phyloP scores from a whole-genome alignment of 2,113 vertebrate species.

The Dissostichus mawsoni region DNA sequence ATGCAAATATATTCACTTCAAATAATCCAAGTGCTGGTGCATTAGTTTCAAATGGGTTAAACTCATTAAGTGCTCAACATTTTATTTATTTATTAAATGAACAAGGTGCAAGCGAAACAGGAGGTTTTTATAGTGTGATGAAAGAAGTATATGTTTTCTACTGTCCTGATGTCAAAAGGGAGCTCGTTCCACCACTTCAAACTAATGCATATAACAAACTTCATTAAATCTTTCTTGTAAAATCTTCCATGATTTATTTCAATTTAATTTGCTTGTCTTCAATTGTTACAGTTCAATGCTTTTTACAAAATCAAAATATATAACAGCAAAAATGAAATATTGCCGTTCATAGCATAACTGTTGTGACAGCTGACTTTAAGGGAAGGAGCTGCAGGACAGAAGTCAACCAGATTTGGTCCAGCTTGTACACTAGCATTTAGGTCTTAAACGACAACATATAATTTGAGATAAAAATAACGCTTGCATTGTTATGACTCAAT shows the following conservation, averaged over 20 bases:
- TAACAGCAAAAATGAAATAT: no score
- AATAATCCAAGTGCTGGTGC: no score
- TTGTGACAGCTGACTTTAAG: constrained; percentile 40
- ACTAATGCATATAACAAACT: background rate
- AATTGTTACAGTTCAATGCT: background rate
- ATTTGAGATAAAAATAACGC: constrained; percentile 63
- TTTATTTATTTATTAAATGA: no score
- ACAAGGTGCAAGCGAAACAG: no score
- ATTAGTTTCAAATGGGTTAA: no score
- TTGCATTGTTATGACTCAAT: constrained; percentile 55
- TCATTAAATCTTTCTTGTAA: background rate
- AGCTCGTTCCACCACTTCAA: no score
- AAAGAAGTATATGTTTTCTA: no score
- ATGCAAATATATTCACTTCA: no score
- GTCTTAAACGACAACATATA: constrained; percentile 53
- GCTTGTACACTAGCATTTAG: constrained; percentile 26
- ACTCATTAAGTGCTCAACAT: no score
- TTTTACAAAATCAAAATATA: background rate
- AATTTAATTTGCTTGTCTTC: background rate
- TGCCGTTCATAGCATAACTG: constrained; percentile 20
- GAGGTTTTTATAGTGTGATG: no score
- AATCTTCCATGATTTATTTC: background rate
- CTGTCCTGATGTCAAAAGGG: no score
- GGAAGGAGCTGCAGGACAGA: constrained; percentile 40
- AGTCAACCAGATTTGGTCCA: constrained; percentile 18